Conservation (phyloP, 2,888 invertebrate genomes). For the Drosophila tripunctata region DNA sequence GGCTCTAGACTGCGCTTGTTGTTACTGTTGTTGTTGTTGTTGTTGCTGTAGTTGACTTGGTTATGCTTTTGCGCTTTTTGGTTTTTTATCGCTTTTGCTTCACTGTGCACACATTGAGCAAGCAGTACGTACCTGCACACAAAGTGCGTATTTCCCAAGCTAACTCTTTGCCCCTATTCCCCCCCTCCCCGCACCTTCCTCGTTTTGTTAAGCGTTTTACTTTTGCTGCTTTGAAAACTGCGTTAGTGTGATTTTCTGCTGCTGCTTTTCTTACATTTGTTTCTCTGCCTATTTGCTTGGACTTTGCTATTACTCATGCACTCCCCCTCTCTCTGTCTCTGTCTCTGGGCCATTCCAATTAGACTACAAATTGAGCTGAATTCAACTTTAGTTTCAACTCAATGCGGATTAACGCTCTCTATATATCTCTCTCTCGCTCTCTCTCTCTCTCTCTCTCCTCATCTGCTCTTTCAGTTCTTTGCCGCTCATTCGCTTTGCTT, state of each 20-base stretch:
- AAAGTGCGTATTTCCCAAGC: constrained; percentile 35
- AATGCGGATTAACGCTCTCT: constrained; percentile 16
- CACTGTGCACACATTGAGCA: constrained; percentile 15
- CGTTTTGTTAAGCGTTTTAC: too few relatives aligned
- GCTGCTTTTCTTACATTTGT: neutral
- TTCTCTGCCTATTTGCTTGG: constrained; percentile 30
- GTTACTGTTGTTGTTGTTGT: constrained; percentile 21
- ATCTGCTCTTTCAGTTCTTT: neutral
- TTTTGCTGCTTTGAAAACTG: constrained; percentile 11
- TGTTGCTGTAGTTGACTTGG: constrained; percentile 31
- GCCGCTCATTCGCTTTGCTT: constrained; percentile 46
- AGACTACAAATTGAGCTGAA: constrained; percentile 5
- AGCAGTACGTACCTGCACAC: neutral
- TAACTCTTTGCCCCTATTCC: too few relatives aligned
- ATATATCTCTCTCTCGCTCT: too few relatives aligned
- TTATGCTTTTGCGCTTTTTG: constrained; percentile 43
- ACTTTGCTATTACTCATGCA: neutral
- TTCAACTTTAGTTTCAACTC: constrained; percentile 9
- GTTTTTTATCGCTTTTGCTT: constrained; percentile 30
- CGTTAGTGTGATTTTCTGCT: constrained; percentile 35
- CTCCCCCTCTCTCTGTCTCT: neutral
- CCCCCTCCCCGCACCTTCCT: neutral
- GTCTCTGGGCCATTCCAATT: constrained; percentile 7
- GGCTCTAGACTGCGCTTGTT: constrained; percentile 16
- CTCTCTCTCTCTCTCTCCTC: too few relatives aligned